These are phyloP conservation scores for Thunnus albacares DNA, from an alignment of 2,797 vertebrate genomes.

Conservation along the genomic window DNA sequence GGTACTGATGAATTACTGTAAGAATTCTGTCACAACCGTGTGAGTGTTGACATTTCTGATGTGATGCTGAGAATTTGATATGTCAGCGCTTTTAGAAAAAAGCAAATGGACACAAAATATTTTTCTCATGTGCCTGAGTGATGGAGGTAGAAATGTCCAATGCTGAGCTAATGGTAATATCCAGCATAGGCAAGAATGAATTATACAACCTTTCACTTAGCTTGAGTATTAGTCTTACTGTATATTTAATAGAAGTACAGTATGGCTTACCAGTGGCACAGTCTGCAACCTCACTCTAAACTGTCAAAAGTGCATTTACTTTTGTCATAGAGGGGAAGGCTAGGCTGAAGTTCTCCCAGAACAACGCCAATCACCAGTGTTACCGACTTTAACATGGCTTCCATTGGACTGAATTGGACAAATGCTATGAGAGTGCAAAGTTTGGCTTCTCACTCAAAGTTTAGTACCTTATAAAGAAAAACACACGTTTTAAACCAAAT, in stretches of 20 bases:
- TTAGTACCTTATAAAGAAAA: constrained; percentile 6
- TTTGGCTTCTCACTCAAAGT: constrained; percentile 14
- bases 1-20: constrained; percentile 36
- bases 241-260: constrained; percentile 39
- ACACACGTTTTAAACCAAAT: constrained; percentile 7
- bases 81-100: constrained; percentile 49
- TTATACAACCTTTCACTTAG: constrained; percentile 43
- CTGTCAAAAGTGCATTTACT: constrained; percentile 55
- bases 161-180: constrained; percentile 54
- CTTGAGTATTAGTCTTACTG: constrained; percentile 29
- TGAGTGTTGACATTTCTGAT: constrained; percentile 48
- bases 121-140: constrained; percentile 70
- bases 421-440: background rate
- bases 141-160: constrained; percentile 81
- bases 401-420: constrained; percentile 4
- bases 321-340: constrained; percentile 27
- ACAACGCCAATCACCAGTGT: background rate
- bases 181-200: constrained; percentile 66
- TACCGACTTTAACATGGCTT: background rate
- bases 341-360: background rate
- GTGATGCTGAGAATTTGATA: constrained; percentile 63
- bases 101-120: constrained; percentile 40
- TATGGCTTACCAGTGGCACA: constrained; percentile 73
- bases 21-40: constrained; percentile 47
- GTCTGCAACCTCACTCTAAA: constrained; percentile 61